Evolutionary conservation across 1,140 invertebrate species (phyloP).

Genomic region (Brachionus manjavacas): DNA sequence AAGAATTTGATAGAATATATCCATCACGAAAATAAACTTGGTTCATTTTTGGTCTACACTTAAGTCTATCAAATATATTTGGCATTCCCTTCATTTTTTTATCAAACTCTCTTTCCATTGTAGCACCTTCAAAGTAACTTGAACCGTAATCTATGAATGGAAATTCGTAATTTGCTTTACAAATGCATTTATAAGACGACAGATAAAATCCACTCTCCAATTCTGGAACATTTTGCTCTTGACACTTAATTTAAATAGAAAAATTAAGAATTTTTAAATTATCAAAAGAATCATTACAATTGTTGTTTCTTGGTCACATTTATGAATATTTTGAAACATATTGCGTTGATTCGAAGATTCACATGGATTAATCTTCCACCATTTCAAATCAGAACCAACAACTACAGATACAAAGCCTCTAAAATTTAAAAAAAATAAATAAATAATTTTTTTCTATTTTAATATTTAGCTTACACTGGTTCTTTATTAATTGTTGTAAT

Average conservation of each 20-base stretch:
- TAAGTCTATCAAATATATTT: slow-evolving; percentile 36
- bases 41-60: slow-evolving; percentile 35
- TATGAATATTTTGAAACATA: slow-evolving; percentile 39
- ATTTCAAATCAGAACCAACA: slow-evolving; percentile 32
- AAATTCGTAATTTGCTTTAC: slow-evolving; percentile 37
- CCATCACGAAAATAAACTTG: neutral
- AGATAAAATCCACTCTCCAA: slow-evolving; percentile 37
- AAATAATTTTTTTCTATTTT: neutral
- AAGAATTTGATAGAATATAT: neutral
- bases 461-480: neutral
- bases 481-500: neutral
- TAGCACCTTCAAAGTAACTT: slow-evolving; percentile 41
- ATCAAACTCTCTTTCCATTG: slow-evolving; percentile 30
- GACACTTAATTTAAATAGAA: neutral
- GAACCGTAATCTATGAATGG: slow-evolving; percentile 42
- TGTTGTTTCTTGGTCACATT: slow-evolving; percentile 41
- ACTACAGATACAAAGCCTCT: slow-evolving; percentile 41
- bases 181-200: slow-evolving; percentile 23
- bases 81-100: slow-evolving; percentile 37
- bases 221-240: slow-evolving; percentile 33
- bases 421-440: neutral
- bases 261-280: neutral
- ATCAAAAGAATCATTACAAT: neutral
- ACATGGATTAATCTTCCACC: slow-evolving; percentile 42
- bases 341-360: slow-evolving; percentile 12